Evolutionary conservation across 2,113 vertebrate species (phyloP).

Genomic region (Rallus limicola): DNA sequence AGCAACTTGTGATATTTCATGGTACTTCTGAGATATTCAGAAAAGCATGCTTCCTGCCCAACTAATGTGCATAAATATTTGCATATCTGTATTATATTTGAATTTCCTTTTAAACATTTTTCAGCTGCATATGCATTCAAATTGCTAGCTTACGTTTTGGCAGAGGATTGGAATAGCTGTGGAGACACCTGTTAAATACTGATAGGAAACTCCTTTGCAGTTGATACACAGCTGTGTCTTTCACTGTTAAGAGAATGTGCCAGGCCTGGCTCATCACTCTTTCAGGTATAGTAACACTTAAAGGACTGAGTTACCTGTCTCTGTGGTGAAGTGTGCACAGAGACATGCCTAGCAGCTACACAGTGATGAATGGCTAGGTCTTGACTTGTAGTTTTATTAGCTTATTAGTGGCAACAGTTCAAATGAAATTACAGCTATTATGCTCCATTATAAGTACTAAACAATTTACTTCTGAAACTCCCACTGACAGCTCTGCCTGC

Average conservation of each 20-base stretch:
- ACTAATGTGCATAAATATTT: background rate
- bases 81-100: background rate
- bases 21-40: background rate
- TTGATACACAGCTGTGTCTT: background rate
- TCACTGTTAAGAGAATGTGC: background rate
- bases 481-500: slow-evolving; percentile 51
- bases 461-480: slow-evolving; percentile 76
- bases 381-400: slow-evolving; percentile 64
- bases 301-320: slow-evolving; percentile 42
- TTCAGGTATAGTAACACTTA: background rate
- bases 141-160: slow-evolving; percentile 19
- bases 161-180: slow-evolving; percentile 17
- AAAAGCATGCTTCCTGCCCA: background rate
- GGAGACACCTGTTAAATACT: slow-evolving; percentile 50
- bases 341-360: background rate
- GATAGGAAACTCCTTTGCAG: slow-evolving; percentile 26
- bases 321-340: slow-evolving; percentile 9
- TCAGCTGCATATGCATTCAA: slow-evolving; percentile 6
- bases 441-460: slow-evolving; percentile 71
- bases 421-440: slow-evolving; percentile 78
- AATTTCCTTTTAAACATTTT: slow-evolving; percentile 21
- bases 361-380: slow-evolving; percentile 33
- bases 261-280: slow-evolving; percentile 1
- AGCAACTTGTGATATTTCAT: background rate
- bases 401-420: slow-evolving; percentile 75